These are phyloP conservation scores for Ochotona princeps DNA, from an alignment of 2,113 vertebrate species.

Conservation along the genomic window DNA sequence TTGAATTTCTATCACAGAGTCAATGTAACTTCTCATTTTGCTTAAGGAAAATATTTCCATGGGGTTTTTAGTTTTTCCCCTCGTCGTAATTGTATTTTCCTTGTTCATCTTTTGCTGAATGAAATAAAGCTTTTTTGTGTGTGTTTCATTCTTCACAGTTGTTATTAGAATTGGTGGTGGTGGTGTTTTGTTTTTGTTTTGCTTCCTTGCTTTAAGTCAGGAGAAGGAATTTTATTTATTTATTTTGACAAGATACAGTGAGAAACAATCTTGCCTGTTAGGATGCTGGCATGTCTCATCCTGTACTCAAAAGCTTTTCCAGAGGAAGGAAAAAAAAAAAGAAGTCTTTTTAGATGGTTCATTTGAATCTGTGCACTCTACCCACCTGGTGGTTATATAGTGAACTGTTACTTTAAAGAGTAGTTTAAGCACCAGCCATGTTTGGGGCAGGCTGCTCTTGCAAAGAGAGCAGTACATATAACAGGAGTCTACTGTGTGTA, in stretches of 20 bases:
- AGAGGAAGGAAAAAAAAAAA: background rate
- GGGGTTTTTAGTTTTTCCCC: background rate
- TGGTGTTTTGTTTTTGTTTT: constrained; percentile 57
- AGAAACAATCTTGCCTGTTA: constrained; percentile 60
- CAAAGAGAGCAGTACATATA: constrained; percentile 97
- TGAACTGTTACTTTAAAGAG: constrained; percentile 98
- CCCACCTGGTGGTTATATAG: constrained; percentile 97
- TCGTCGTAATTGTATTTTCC: constrained; percentile 50
- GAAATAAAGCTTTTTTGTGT: constrained; percentile 62
- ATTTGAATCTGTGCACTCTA: constrained; percentile 90
- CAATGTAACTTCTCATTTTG: constrained; percentile 38
- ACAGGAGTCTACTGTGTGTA: constrained; percentile 95
- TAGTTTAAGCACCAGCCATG: constrained; percentile 99
- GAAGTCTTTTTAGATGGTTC: constrained; percentile 84
- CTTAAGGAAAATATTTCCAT: constrained; percentile 54
- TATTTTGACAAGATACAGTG: constrained; percentile 67
- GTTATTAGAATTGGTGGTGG: constrained; percentile 39
- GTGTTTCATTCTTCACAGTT: constrained; percentile 62
- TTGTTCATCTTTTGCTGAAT: constrained; percentile 61
- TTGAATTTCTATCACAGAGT: background rate
- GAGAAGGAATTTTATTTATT: constrained; percentile 70
- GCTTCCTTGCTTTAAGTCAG: constrained; percentile 50
- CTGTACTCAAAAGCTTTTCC: constrained; percentile 81
- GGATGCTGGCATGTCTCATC: constrained; percentile 59
- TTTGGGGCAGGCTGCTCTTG: constrained; percentile 99